Evolutionary conservation across 2,888 invertebrate genomes (phyloP), one percentile per base, ranked within the genome.

Genomic region (Eubasilissa splendida): DNA sequence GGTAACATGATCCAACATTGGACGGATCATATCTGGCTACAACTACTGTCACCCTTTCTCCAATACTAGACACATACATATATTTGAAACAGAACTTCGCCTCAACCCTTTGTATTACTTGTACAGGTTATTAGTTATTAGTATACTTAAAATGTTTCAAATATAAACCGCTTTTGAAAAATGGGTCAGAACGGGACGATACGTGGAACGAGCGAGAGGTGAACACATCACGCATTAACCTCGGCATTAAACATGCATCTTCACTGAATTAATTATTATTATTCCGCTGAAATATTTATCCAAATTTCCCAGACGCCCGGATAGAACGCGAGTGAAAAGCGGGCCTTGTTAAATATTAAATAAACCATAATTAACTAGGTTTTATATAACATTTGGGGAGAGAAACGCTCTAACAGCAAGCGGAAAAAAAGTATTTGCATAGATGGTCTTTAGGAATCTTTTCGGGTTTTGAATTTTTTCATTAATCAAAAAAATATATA

Each of bases 181-280:
- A 14, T 8, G 63, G 14, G 9, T 63, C n/a, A n/a, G n/a, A 54
- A 66, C 11, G 52, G 54, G 53, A 52, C 54, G 54, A 76, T 76
- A 66, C 76, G 65, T 31, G 54, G 22, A 22, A 66, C 76, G 42
- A 5, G 59, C 54, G 11, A 42, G 42, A 10, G n/a, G 76, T 74
- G 42, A 42, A 42, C 42, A 74, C 79, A 79, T 79, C 73, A 65
- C 74, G 66, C 79, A 79, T 79, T 79, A 74, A 79, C 78, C 78
- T 59, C 22, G 22, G 54, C 63, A 80, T 80, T 80, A 80, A 80
- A 80, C 78, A 77, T 78, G 77, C 58, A 77, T 77, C 65, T 63
- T 53, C 74, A 31, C 70, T 81, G 81, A 81, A 81, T 77, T 81
- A 77, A 77, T 81, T 52, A 81, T 81, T 81, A 77, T 78, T 74